Evolutionary conservation across 2,888 invertebrate genomes (phyloP), one percentile per base, ranked within the genome.

Genomic region (Tyria jacobaeae): DNA sequence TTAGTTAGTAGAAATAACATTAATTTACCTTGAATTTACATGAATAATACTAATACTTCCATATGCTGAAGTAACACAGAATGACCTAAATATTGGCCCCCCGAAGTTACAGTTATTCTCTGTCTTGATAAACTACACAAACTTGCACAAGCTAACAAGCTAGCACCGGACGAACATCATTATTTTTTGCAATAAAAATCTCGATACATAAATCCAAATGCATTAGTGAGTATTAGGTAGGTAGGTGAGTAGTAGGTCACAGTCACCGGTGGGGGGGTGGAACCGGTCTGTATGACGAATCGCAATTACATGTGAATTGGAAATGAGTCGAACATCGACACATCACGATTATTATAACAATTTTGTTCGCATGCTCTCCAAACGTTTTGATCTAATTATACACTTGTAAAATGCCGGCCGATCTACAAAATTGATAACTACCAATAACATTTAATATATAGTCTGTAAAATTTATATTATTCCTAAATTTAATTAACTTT

Each of bases 181-280:
- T n/a, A n/a, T 27, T 10, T 27, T 10, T 15, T 44, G 44, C 44
- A 44, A 41, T 21, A 44, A 44, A 44, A 21, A 44, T 44, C 21
- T 44, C 12, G 31, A 41, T 14, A 31, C 31, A 44, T 15, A 55
- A 24, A 34, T 47, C 15, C n/a, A 31, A 0, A 31, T 27, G 6
- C 3, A 27, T 27, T 4, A 3, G 6, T 31, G 7, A 0, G 7
- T 31, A 31, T 31, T n/a, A n/a, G n/a, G 27, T 31, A 31, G 15
- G 27, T 25, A 24, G 17, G 31, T 24, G n/a, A n/a, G 48, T 49
- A 39, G 49, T 57, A 51, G 64, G 61, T 59, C 59, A 51, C 31
- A 54, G 61, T 49, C 58, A 25, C 25, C 48, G 25, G 48, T 7
- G n/a, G n/a, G 24, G 4, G 47, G n/a, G 41, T 9, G 10, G 21